Evolutionary conservation across 2,888 invertebrate species (phyloP).

Genomic region (Dicyrtomina minuta): DNA sequence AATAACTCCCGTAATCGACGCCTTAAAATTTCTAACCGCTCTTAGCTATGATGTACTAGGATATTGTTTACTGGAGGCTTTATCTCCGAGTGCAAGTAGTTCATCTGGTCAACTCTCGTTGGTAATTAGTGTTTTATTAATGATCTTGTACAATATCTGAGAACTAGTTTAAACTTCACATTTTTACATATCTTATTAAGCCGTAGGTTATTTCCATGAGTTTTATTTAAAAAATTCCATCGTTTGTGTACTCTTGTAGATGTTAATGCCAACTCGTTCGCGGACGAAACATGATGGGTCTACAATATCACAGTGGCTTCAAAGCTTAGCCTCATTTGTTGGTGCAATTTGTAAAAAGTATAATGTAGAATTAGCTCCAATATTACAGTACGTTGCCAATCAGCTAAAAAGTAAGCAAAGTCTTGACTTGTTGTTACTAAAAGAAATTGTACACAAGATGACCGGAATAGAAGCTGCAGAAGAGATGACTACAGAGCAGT

Average conservation of each 20-base stretch:
- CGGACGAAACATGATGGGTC: constrained; percentile 82
- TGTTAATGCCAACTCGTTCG: constrained; percentile 52
- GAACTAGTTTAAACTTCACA: no score
- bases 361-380: constrained; percentile 88
- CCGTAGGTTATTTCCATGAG: no score
- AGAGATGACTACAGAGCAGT: constrained; percentile 92
- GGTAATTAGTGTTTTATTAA: constrained; percentile 32
- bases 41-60: constrained; percentile 95
- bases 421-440: constrained; percentile 86
- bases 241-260: no score
- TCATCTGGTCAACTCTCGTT: constrained; percentile 39
- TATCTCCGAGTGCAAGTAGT: constrained; percentile 61
- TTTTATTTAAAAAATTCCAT: no score
- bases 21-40: constrained; percentile 90
- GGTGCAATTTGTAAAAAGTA: constrained; percentile 97
- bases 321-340: constrained; percentile 91
- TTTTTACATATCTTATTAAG: no score
- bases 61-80: constrained; percentile 90
- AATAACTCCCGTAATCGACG: constrained; percentile 94
- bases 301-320: constrained; percentile 89
- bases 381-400: constrained; percentile 95
- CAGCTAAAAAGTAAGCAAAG: constrained; percentile 94
- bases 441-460: constrained; percentile 99
- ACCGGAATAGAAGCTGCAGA: constrained; percentile 96
- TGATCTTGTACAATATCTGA: neutral